Conservation (phyloP, 1,140 invertebrate genomes). For the Drosophila nasuta region DNA sequence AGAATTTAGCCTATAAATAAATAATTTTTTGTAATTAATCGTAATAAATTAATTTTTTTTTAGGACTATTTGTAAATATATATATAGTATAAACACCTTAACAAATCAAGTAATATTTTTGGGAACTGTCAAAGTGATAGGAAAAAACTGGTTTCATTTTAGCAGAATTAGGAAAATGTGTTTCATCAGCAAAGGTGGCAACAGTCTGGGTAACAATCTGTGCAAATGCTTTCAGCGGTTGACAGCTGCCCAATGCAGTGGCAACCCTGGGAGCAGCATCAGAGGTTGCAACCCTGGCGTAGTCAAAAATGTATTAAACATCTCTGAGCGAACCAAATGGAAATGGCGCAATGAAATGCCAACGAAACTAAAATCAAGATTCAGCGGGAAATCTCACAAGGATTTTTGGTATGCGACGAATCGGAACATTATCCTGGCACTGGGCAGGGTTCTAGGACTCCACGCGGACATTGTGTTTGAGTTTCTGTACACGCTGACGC, state of each 20-base stretch:
- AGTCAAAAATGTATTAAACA: no score
- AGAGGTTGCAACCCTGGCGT: no score
- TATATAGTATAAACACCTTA: no score
- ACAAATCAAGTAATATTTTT: no score
- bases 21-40: no score
- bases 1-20: no score
- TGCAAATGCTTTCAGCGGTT: slow-evolving; percentile 10
- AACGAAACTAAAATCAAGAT: background rate
- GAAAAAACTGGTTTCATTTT: slow-evolving; percentile 5
- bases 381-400: background rate
- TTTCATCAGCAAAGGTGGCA: background rate
- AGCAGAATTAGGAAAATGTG: slow-evolving; percentile 26
- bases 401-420: slow-evolving; percentile 38
- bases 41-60: no score
- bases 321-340: background rate
- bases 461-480: slow-evolving; percentile 20
- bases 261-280: background rate
- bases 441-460: slow-evolving; percentile 1
- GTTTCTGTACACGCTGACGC: slow-evolving; percentile 48
- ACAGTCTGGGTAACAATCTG: background rate
- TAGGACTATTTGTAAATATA: no score
- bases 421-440: slow-evolving; percentile 2
- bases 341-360: slow-evolving; percentile 2
- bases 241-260: background rate
- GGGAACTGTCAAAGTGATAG: background rate